Conservation (phyloP, 2,888 invertebrate genomes). For the Agelastica alni region DNA sequence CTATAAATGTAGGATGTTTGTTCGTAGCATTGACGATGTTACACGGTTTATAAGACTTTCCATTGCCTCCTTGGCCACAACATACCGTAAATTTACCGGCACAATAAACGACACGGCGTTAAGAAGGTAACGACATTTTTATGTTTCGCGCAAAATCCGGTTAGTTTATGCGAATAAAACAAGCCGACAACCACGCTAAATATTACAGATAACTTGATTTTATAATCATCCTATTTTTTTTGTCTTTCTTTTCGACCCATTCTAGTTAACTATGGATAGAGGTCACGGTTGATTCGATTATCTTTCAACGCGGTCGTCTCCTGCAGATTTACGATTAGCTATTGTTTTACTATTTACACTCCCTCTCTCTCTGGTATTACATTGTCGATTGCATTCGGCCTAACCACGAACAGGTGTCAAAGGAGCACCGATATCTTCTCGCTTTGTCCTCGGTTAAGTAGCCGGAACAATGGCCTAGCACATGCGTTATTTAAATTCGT, state of each 20-base stretch:
- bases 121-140: no score
- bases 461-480: constrained; percentile 26
- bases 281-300: constrained; percentile 40
- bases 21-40: no score
- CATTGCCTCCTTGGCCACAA: no score
- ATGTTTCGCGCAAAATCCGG: no score
- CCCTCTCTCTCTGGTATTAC: constrained; percentile 18
- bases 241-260: constrained; percentile 50
- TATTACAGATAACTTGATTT: constrained; percentile 41
- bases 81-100: no score
- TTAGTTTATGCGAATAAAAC: no score
- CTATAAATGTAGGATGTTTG: no score
- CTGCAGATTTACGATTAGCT: constrained; percentile 23
- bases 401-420: constrained; percentile 33
- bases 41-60: no score
- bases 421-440: constrained; percentile 14
- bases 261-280: constrained; percentile 44
- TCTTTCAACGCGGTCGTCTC: constrained; percentile 23
- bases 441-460: constrained; percentile 26
- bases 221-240: constrained; percentile 50
- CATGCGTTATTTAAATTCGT: constrained; percentile 28
- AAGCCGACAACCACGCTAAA: constrained; percentile 23
- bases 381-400: constrained; percentile 37
- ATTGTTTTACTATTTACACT: constrained; percentile 30
- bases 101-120: no score